phyloP scores from a whole-genome alignment of 2,888 invertebrate species.

The Apotomis betuletana region DNA sequence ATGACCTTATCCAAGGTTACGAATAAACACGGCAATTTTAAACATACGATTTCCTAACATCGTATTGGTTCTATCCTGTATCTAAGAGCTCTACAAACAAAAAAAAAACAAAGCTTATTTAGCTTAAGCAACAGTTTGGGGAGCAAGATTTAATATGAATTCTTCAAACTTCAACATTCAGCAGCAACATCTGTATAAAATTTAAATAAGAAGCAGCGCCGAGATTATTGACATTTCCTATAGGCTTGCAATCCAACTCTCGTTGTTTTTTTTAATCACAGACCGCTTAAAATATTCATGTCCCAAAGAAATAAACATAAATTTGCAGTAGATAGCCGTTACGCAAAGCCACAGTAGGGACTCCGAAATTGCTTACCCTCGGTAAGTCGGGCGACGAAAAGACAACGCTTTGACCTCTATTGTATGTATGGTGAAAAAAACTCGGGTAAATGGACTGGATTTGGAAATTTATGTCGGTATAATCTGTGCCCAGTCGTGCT shows the following conservation, averaged over 20 bases:
- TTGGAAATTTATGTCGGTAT: slow-evolving; percentile 59
- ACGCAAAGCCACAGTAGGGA: slow-evolving; percentile 44
- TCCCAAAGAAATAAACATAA: slow-evolving; percentile 43
- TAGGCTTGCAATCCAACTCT: slow-evolving; percentile 28
- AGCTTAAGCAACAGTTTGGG: too few species aligned
- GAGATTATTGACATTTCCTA: slow-evolving; percentile 34
- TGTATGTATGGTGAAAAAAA: slow-evolving; percentile 51
- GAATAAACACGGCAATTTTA: too few species aligned
- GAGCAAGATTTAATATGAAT: neutral
- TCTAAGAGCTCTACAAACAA: too few species aligned
- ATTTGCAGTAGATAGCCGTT: slow-evolving; percentile 42
- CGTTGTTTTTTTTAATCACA: slow-evolving; percentile 36
- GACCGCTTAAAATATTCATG: slow-evolving; percentile 41
- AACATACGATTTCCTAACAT: too few species aligned
- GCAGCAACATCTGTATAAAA: slow-evolving; percentile 11
- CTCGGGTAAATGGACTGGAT: slow-evolving; percentile 52
- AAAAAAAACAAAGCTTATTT: too few species aligned
- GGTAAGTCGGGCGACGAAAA: slow-evolving; percentile 46
- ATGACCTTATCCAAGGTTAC: too few species aligned
- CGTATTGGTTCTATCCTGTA: too few species aligned
- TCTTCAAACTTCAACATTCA: neutral
- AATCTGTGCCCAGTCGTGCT: slow-evolving; percentile 49
- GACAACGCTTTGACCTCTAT: slow-evolving; percentile 45
- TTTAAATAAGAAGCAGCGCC: slow-evolving; percentile 18
- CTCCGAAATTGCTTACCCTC: slow-evolving; percentile 44